Evolutionary conservation across 53 echinoderm and acorn worm genomes (phyloP), one percentile per base, ranked within the genome.

Genomic region (Zoroaster sp.): DNA sequence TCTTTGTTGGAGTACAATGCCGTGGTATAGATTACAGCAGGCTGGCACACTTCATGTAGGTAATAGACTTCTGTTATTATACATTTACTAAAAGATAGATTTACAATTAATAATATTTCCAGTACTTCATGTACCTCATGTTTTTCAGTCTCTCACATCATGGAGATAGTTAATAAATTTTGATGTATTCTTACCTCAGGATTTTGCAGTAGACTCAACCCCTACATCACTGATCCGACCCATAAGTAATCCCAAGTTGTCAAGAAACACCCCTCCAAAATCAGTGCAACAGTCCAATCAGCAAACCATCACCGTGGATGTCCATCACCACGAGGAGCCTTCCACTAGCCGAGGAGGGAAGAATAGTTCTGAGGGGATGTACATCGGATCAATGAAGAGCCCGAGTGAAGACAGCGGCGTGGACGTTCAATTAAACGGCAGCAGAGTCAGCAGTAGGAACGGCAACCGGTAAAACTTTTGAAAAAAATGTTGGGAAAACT

Each of bases 381-480:
- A 94, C 52, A 75, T 37, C 7, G 93, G 91, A 35, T 93, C 88
- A 0, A 68, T 91, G 35, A 97, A 97, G 66, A 97, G 97, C 40
- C 97, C 97, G 12, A 97, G 97, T 76, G 97, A 97, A 65, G 97
- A 97, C 71, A 97, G 97, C 42, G 97, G 97, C 1, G 95, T 95
- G 28, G 95, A 95, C 36, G 74, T 95, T 35, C 78, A 79, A 3
- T 47, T 96, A 49, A 89, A 55, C 11, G 79, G 89, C 1, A 78
- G 89, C 69, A 43, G 70, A 37, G 79, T 46, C 47, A 79, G 89
- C 21, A 78, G 89, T 17, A 66, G 89, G 37, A 88, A 88, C 43
- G 89, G 72, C 4, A 78, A 89, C 12, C 78, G 89, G 89, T 89
- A 68, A 87, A 18, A 72, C 9, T 37, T 51, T 51, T 51, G 52